phyloP scores from a whole-genome alignment of 2,797 vertebrate genomes.

The Hephaestus fuliginosus region DNA sequence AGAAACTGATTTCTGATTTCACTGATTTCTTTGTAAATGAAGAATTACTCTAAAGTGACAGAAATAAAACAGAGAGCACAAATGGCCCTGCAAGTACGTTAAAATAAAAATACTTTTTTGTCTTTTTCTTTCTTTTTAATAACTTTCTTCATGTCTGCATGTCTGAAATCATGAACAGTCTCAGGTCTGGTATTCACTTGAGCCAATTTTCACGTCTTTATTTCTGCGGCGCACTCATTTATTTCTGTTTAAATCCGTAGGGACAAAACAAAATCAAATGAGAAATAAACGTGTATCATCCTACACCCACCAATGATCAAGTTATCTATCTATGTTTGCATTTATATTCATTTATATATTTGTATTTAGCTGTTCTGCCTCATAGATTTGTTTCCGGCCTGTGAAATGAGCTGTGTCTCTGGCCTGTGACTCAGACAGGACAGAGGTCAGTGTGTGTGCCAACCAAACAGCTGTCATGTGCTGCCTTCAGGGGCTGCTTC shows the following conservation, averaged over 20 bases:
- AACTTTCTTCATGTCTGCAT: not conserved
- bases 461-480: not conserved
- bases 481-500: not conserved
- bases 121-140: too few relatives aligned
- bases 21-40: not conserved
- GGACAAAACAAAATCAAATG: too few relatives aligned
- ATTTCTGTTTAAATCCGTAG: not conserved
- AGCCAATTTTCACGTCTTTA: not conserved
- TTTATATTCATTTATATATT: not conserved
- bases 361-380: not conserved
- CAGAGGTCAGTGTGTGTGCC: constrained; percentile 2
- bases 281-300: too few relatives aligned
- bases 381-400: not conserved
- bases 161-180: not conserved
- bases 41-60: not conserved
- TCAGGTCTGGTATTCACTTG: not conserved
- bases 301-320: too few relatives aligned
- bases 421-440: not conserved
- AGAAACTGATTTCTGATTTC: too few relatives aligned
- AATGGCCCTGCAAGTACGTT: not conserved
- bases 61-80: not conserved
- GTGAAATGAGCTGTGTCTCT: constrained; percentile 2
- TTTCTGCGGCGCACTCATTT: not conserved
- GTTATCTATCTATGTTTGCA: not conserved
- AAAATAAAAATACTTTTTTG: too few relatives aligned